Evolutionary conservation across 2,888 invertebrate genomes (phyloP).

Genomic region (Lasioglossum vierecki): DNA sequence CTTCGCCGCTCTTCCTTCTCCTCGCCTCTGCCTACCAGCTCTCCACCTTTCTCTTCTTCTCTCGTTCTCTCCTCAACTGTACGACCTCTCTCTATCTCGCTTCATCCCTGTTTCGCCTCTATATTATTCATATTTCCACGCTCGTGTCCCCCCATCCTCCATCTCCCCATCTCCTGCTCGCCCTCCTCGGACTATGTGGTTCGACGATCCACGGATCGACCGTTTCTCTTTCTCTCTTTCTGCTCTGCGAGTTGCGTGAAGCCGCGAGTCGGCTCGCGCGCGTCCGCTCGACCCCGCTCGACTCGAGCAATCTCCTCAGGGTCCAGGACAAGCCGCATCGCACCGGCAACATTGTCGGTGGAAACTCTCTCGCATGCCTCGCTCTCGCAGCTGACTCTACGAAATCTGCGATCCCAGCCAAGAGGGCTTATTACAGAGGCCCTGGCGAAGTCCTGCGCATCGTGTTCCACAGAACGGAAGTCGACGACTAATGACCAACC

Average conservation of each 20-base stretch:
- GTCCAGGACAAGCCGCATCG: slow-evolving; percentile 39
- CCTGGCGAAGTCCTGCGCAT: not conserved
- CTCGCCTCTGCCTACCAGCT: slow-evolving; percentile 59
- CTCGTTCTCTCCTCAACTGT: not conserved
- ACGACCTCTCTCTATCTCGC: slow-evolving; percentile 25
- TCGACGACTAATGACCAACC: slow-evolving; percentile 28
- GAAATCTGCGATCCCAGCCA: slow-evolving; percentile 32
- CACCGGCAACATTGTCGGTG: slow-evolving; percentile 57
- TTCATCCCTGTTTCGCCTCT: slow-evolving; percentile 63
- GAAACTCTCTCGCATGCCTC: slow-evolving; percentile 17
- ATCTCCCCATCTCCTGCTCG: not conserved
- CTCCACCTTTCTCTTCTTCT: slow-evolving; percentile 55
- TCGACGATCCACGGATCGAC: slow-evolving; percentile 54
- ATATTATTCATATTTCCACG: slow-evolving; percentile 81
- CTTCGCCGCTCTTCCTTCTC: slow-evolving; percentile 70
- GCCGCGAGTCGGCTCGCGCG: slow-evolving; percentile 46
- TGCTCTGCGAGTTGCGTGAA: slow-evolving; percentile 41
- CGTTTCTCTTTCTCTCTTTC: slow-evolving; percentile 37
- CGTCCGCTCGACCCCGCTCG: slow-evolving; percentile 43
- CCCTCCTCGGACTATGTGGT: slow-evolving; percentile 58
- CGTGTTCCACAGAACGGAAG: not conserved
- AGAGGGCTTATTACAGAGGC: slow-evolving; percentile 3
- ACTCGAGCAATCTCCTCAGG: slow-evolving; percentile 51
- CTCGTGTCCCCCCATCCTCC: slow-evolving; percentile 62
- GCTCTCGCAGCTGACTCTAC: slow-evolving; percentile 13